Evolutionary conservation across 2,888 invertebrate genomes (phyloP).

Genomic region (Phorcus lineatus): DNA sequence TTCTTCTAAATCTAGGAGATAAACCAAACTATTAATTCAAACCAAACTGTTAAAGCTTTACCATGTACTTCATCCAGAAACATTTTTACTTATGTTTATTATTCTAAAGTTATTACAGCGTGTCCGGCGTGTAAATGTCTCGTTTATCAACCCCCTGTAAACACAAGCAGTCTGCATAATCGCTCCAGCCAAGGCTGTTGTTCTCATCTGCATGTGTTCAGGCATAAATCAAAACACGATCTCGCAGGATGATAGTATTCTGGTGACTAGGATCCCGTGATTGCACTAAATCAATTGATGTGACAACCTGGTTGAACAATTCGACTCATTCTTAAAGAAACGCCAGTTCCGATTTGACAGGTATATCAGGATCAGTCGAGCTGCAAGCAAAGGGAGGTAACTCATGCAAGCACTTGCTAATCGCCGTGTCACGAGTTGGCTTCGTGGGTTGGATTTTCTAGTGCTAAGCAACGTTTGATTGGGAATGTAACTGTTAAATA

Average conservation of each 20-base stretch:
- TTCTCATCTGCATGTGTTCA: not conserved
- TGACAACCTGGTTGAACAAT: not conserved
- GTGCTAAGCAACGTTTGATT: too few species aligned
- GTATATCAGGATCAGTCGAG: not conserved
- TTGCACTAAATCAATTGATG: not conserved
- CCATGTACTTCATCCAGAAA: too few species aligned
- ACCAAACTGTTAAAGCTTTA: too few species aligned
- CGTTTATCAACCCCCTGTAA: not conserved
- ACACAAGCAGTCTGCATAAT: not conserved
- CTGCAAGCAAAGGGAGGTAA: not conserved
- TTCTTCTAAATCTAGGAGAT: too few species aligned
- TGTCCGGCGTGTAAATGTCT: not conserved
- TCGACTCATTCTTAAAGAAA: not conserved
- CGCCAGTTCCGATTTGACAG: not conserved
- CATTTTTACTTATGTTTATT: not conserved
- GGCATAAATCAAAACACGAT: slow-evolving; percentile 15
- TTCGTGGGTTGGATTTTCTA: too few species aligned
- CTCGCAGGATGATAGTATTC: not conserved
- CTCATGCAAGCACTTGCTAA: not conserved
- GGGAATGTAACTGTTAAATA: too few species aligned
- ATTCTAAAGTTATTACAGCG: not conserved
- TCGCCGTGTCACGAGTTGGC: too few species aligned
- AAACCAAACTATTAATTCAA: too few species aligned
- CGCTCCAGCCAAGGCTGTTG: not conserved
- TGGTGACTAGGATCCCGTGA: not conserved